Base-by-base conservation (phyloP, 2,888 invertebrate species). In the Erebia palarica region DNA sequence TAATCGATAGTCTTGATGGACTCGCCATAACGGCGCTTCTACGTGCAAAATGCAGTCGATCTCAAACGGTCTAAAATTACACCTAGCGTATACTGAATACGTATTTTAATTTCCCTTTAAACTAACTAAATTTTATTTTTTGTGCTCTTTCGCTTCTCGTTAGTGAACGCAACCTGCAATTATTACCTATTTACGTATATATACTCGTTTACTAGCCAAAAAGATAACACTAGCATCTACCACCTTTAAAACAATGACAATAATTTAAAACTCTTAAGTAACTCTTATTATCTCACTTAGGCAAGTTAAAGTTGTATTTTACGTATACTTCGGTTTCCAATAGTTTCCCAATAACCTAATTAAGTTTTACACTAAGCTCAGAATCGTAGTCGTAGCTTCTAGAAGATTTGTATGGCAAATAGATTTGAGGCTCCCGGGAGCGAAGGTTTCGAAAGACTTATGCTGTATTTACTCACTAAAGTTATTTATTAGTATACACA, bases 271-370 rank as follows among this genome's bases (percentile, higher is more conserved):
- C 79, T 86, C 88, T 91, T 91, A 91, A 89, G 83, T 90, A 88
- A 86, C 83, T 84, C 91, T 92, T 93, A 92, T 87, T 87, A 90
- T 92, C 91, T 92, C 92, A 93, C 92, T 92, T 92, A 92, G 92
- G 92, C 92, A 92, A 93, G 91, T 92, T 92, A 92, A 92, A 92
- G 91, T 91, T 91, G 91, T 91, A 84, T 90, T 86, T 92, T 91
- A 92, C 93, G 93, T 93, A 93, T 93, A 93, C 93, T 88, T 92
- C 92, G 91, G 91, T 92, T 91, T 91, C 89, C 83, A 91, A 90
- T 91, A 90, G 88, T 87, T 88, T 80, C 80, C 81, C 80, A 82
- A 81, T 88, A 84, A 84, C 84, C 88, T 90, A 90, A 89, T 87
- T 89, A 88, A 82, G 82, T 86, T 87, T 79, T 84, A 88, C 80